Conservation (phyloP, 2,797 vertebrate genomes). For the Gymnocypris eckloni region DNA sequence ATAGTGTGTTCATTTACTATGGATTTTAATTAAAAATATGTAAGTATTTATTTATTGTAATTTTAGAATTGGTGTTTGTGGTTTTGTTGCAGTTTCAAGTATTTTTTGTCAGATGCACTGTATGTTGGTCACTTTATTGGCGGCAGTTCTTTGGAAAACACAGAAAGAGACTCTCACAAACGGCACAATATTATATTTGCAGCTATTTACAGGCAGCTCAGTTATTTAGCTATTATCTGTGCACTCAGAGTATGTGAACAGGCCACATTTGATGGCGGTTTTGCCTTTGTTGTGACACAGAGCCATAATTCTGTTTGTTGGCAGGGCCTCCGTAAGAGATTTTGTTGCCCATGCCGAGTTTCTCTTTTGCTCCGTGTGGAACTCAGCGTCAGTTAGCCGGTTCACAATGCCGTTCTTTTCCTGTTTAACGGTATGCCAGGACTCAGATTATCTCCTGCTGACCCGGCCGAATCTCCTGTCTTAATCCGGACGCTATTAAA, state of each 20-base stretch:
- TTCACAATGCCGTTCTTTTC: slow-evolving; percentile 73
- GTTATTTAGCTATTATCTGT: slow-evolving; percentile 28
- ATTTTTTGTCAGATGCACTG: not conserved
- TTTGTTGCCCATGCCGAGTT: slow-evolving; percentile 74
- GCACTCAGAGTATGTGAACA: slow-evolving; percentile 22
- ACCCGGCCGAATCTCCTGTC: slow-evolving; percentile 33
- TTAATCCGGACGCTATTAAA: slow-evolving; percentile 59
- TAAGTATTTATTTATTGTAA: not conserved
- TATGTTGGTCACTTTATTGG: not conserved
- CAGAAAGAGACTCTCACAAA: not conserved
- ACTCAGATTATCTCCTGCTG: slow-evolving; percentile 58
- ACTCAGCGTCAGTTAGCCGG: slow-evolving; percentile 72
- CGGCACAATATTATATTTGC: slow-evolving; percentile 7
- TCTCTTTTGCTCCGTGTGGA: slow-evolving; percentile 64
- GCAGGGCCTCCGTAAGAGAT: slow-evolving; percentile 70
- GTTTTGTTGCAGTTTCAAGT: not conserved
- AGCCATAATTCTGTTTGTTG: slow-evolving; percentile 72
- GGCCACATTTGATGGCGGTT: slow-evolving; percentile 19
- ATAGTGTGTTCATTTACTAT: not conserved
- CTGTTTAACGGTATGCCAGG: slow-evolving; percentile 74
- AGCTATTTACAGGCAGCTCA: slow-evolving; percentile 18
- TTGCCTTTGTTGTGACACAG: slow-evolving; percentile 59
- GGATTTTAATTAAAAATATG: not conserved
- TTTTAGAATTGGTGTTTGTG: not conserved
- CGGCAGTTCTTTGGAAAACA: not conserved